Percentiles rank a stretch among this genome's conserved stretches.
Evolutionary conservation across 2,797 vertebrate species (phyloP).

Genomic region (Telmatherina bonti): DNA sequence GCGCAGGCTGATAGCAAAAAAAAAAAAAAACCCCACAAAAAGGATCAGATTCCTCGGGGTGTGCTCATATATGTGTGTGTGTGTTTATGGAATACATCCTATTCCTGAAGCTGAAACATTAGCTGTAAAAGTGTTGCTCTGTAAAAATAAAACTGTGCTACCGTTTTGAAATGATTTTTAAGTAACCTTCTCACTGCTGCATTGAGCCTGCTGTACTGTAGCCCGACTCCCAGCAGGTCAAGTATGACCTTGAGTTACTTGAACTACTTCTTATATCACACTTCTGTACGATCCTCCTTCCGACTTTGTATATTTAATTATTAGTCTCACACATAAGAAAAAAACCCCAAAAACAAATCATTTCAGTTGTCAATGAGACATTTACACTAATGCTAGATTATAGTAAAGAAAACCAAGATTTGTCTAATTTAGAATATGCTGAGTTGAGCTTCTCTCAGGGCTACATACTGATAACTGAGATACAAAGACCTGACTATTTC

Average conservation of each 20-base stretch:
- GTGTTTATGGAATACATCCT: not conserved
- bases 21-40: too few relatives aligned
- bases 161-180: constrained; percentile 8
- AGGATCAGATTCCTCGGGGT: not conserved
- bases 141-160: constrained; percentile 22
- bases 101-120: not conserved
- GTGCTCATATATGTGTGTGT: not conserved
- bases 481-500: too few relatives aligned
- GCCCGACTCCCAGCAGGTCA: constrained; percentile 13
- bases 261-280: not conserved
- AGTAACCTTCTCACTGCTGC: not conserved
- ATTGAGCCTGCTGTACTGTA: constrained; percentile 5
- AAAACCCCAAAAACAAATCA: too few relatives aligned
- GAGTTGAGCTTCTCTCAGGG: not conserved
- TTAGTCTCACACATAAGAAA: not conserved
- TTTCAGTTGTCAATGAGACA: not conserved
- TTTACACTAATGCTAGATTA: not conserved
- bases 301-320: not conserved
- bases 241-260: constrained; percentile 21
- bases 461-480: not conserved
- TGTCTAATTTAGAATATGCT: not conserved
- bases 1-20: not conserved
- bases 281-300: constrained; percentile 6
- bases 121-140: constrained; percentile 15
- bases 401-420: constrained; percentile 1